phyloP scores from a whole-genome alignment of 2,113 vertebrate species.

The Numida meleagris region DNA sequence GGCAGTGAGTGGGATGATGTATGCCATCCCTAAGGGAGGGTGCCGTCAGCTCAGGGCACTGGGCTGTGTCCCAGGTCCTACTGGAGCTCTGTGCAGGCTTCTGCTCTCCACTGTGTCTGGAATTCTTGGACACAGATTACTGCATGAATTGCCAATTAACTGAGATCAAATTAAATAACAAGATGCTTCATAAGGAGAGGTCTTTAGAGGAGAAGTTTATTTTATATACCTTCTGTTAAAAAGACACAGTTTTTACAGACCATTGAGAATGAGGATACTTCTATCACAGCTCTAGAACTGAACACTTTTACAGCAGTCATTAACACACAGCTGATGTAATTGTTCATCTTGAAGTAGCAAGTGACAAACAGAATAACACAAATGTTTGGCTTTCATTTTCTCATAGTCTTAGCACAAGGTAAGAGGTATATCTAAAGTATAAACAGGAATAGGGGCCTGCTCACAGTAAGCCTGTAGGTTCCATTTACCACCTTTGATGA shows the following conservation, averaged over 20 bases:
- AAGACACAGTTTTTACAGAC: not conserved
- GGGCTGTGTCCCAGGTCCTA: not conserved
- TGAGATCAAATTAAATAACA: not conserved
- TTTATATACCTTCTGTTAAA: not conserved
- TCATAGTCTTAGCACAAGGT: not conserved
- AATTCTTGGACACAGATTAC: not conserved
- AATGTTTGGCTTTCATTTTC: not conserved
- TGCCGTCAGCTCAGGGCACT: not conserved
- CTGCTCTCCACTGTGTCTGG: not conserved
- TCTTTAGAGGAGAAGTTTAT: not conserved
- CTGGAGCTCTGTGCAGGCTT: not conserved
- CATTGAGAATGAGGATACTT: not conserved
- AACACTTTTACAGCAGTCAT: not conserved
- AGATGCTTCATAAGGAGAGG: not conserved
- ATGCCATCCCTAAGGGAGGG: not conserved
- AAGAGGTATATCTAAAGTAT: not conserved
- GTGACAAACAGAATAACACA: not conserved
- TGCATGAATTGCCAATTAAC: not conserved
- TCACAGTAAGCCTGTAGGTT: not conserved
- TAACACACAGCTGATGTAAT: not conserved
- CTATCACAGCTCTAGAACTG: not conserved
- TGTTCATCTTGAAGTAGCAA: not conserved
- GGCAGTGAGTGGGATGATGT: fast-evolving
- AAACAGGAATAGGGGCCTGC: not conserved
- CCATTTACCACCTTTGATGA: not conserved